Base-by-base conservation (phyloP, 2,113 vertebrate genomes). In the Zosterops pallidus region DNA sequence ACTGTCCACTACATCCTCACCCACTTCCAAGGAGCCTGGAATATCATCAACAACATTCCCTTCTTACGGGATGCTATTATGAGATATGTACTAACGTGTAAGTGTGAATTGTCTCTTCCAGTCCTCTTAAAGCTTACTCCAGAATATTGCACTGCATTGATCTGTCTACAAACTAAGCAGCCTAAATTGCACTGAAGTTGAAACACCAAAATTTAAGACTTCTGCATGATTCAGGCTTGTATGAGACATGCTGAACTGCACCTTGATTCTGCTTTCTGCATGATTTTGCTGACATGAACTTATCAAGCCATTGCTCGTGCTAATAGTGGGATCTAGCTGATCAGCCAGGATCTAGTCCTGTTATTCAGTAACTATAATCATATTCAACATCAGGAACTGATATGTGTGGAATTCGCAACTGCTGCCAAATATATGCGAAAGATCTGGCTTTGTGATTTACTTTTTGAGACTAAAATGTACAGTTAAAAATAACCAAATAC, bases 1-100 rank as follows among this genome's bases (percentile, higher is more conserved):
- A 99, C 98, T 1, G 98, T 99, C 37, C 99, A 99, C 93, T 98
- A 99, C 92, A 98, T 99, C 82, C 98, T 99, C 44, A 99, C 99
- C 11, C 99, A 99, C 94, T 99, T 99, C 96, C 98, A 98, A 96
- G 98, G 98, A 31, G 97, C 98, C 95, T 99, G 99, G 99, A 98
- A 98, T 95, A 98, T 99, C n/a, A n/a, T 99, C 83, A 99, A 99
- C 97, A 99, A 96, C 62, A 97, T 99, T 82, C 98, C 99, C 14
- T 99, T 99, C 94, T 89, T 99, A 60, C 94, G 98, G 20, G 97
- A 99, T 63, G 20, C 57, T 68, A 99, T 99, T 92, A 99, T 99
- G 99, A 98, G 97, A 97, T 99, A 99, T 1, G 99, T 99, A 33
- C 95, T 99, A 83, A 99, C 97, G 5, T 99, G 99, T 99, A 97